Conservation (phyloP, 2,113 vertebrate species). For the Mus pahari region DNA sequence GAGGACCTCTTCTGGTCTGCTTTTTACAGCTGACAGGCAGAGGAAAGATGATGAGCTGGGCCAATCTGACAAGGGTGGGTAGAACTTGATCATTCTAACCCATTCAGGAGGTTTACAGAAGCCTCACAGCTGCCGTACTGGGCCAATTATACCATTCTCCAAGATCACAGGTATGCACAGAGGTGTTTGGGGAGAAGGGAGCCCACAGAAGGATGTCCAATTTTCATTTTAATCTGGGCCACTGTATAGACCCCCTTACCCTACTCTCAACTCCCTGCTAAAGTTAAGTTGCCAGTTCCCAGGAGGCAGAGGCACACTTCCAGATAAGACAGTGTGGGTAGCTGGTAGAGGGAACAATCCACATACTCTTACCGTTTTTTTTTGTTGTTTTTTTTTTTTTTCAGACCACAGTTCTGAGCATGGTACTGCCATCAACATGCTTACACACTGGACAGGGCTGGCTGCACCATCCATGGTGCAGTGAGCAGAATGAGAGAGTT, state of each 20-base stretch:
- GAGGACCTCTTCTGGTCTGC: conserved; percentile 55
- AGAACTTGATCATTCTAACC: conserved; percentile 36
- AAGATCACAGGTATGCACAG: background rate
- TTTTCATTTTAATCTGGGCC: background rate
- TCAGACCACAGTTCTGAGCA: background rate
- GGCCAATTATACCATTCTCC: background rate
- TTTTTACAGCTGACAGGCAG: conserved; percentile 25
- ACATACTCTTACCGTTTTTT: background rate
- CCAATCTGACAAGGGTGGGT: conserved; percentile 25
- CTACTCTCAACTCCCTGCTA: background rate
- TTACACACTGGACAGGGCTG: background rate
- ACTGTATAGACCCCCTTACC: background rate
- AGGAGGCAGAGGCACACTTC: background rate
- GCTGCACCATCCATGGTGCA: background rate
- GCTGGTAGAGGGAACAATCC: background rate
- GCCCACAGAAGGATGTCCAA: background rate
- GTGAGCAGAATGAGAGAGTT: background rate
- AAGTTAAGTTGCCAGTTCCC: background rate
- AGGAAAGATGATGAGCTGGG: conserved; percentile 24
- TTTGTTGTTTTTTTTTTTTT: background rate
- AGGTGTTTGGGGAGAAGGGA: background rate
- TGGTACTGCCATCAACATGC: too few species aligned
- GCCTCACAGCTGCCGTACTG: background rate
- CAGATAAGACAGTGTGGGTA: background rate
- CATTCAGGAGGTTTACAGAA: conserved; percentile 23